A percentile compares a stretch with the other conserved stretches of the same genome.
Evolutionary conservation across 2,113 vertebrate species (phyloP).

Genomic region (Coreoperca whiteheadi): DNA sequence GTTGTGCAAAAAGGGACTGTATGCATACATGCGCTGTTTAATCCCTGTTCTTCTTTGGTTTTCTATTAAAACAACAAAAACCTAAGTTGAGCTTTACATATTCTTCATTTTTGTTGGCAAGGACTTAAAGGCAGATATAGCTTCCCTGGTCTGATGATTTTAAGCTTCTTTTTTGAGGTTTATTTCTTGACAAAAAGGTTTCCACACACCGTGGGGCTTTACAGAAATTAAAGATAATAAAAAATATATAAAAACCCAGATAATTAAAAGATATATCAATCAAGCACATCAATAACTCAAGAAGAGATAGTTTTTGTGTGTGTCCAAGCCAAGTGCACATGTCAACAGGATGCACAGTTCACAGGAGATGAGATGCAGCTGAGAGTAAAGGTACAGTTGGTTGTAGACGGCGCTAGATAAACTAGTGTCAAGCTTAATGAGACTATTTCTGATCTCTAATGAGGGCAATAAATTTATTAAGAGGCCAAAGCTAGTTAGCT

Average conservation of each 20-base stretch:
- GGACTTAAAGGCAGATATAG: neutral
- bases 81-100: slow-evolving; percentile 36
- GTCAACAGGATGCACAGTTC: slow-evolving; percentile 1
- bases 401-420: neutral
- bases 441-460: slow-evolving; percentile 5
- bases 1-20: slow-evolving; percentile 64
- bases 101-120: slow-evolving; percentile 47
- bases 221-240: neutral
- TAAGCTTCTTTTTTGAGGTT: neutral
- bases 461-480: slow-evolving; percentile 4
- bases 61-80: slow-evolving; percentile 80
- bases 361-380: slow-evolving; percentile 32
- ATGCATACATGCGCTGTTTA: slow-evolving; percentile 68
- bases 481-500: neutral
- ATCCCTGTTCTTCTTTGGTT: slow-evolving; percentile 75
- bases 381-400: slow-evolving; percentile 16
- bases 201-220: neutral
- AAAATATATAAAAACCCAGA: neutral
- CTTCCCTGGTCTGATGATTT: neutral
- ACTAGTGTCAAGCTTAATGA: slow-evolving; percentile 17
- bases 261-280: neutral
- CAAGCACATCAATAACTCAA: neutral
- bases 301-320: neutral
- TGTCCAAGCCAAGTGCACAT: neutral
- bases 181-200: neutral